A percentile compares a stretch with the other conserved stretches of the same genome.
These are phyloP conservation scores for Podilymbus podiceps DNA, from an alignment of 2,113 vertebrate genomes.

Conservation along the genomic window DNA sequence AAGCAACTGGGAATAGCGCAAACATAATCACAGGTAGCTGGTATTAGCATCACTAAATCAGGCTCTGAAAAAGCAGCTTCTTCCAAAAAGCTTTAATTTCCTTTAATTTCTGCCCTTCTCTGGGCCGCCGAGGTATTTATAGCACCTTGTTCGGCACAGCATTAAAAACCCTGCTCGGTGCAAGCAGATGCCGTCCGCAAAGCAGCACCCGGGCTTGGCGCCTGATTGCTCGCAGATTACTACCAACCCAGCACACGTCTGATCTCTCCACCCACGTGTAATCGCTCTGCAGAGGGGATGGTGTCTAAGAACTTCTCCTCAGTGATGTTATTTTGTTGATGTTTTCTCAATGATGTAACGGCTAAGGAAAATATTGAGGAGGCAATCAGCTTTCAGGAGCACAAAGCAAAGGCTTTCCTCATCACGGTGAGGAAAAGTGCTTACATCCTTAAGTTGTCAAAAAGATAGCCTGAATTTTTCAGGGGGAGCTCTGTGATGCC, in stretches of 20 bases:
- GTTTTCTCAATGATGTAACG: neutral
- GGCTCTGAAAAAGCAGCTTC: neutral
- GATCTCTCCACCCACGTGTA: neutral
- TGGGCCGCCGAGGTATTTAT: neutral
- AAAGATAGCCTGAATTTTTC: neutral
- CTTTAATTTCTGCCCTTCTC: neutral
- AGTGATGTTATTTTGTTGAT: neutral
- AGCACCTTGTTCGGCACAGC: rapidly evolving
- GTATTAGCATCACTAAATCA: neutral
- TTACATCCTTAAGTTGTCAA: neutral
- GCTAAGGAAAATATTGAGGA: neutral
- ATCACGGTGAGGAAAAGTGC: neutral
- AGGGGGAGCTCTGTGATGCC: neutral
- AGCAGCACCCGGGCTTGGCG: neutral
- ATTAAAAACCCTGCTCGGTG: neutral
- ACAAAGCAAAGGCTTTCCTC: neutral
- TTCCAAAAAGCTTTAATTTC: neutral
- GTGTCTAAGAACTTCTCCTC: neutral
- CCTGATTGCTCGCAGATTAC: neutral
- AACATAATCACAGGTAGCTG: neutral
- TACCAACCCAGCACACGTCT: neutral
- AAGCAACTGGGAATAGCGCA: neutral
- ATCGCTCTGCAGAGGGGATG: neutral
- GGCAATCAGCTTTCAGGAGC: neutral
- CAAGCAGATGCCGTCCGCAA: neutral